Conservation (phyloP, 1,140 invertebrate genomes). For the Aphelinus atriplicis region DNA sequence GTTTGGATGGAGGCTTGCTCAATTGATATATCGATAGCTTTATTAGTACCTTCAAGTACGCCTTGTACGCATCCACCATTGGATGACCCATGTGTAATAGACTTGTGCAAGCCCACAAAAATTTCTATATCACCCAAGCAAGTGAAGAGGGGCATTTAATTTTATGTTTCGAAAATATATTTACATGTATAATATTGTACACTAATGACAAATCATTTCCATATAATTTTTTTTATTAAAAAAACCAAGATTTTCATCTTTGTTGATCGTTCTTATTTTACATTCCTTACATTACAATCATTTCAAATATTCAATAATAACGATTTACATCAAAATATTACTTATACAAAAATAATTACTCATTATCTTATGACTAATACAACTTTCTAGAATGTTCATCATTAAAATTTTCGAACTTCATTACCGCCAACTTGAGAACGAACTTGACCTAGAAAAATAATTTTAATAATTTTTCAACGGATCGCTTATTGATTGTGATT, state of each 20-base stretch:
- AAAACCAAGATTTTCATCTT: conserved; percentile 4
- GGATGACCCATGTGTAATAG: conserved; percentile 76
- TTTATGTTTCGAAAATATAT: neutral
- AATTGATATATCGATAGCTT: conserved; percentile 85
- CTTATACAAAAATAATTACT: conserved; percentile 18
- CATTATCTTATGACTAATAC: neutral
- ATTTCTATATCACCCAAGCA: conserved; percentile 90
- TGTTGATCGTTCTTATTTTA: neutral
- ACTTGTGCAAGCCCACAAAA: conserved; percentile 89
- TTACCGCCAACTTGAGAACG: conserved; percentile 62
- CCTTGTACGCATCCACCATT: conserved; percentile 64
- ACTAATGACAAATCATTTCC: conserved; percentile 29
- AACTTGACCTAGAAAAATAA: conserved; percentile 56
- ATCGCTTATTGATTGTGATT: conserved; percentile 6
- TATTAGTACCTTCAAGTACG: conserved; percentile 78
- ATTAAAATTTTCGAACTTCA: neutral
- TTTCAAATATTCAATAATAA: no score
- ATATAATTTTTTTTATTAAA: conserved; percentile 29
- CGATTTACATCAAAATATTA: no score
- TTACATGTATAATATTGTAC: conserved; percentile 40
- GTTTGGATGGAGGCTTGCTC: conserved; percentile 90
- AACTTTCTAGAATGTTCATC: conserved; percentile 11
- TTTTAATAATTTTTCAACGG: conserved; percentile 19
- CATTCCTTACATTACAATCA: neutral
- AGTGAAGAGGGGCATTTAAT: conserved; percentile 79